Evolutionary conservation across 2,113 vertebrate genomes (phyloP).

Genomic region (Brachyistius frenatus): DNA sequence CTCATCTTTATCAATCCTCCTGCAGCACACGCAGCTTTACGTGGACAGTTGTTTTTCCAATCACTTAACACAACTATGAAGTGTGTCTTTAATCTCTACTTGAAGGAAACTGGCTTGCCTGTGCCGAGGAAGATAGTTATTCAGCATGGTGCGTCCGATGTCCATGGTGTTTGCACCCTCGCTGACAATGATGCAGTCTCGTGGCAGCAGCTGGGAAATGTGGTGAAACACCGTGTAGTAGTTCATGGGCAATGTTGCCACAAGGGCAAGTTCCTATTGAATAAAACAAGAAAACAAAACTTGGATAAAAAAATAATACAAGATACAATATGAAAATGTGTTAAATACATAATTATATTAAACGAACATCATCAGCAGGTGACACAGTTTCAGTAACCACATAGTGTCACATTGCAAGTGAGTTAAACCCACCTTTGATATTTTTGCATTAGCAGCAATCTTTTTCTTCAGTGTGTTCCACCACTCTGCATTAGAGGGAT

Average conservation of each 20-base stretch:
- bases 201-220: conserved; percentile 89
- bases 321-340: neutral
- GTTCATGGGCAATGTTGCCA: conserved; percentile 90
- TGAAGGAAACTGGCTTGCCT: conserved; percentile 82
- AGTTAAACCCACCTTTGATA: conserved; percentile 85
- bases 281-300: conserved; percentile 7
- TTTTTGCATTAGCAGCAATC: conserved; percentile 87
- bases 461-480: conserved; percentile 89
- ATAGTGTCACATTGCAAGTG: neutral
- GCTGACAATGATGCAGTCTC: conserved; percentile 92
- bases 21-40: neutral
- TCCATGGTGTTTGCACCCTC: conserved; percentile 99
- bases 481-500: conserved; percentile 88
- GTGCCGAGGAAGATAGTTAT: conserved; percentile 91
- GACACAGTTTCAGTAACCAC: neutral
- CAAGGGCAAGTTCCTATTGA: conserved; percentile 80
- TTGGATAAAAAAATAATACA: neutral
- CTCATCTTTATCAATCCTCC: no score
- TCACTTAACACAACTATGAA: neutral
- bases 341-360: neutral
- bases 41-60: neutral
- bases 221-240: conserved; percentile 95
- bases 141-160: conserved; percentile 95
- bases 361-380: neutral
- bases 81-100: neutral